Evolutionary conservation across 2,797 vertebrate genomes (phyloP).

Genomic region (Diglossa cyanea): DNA sequence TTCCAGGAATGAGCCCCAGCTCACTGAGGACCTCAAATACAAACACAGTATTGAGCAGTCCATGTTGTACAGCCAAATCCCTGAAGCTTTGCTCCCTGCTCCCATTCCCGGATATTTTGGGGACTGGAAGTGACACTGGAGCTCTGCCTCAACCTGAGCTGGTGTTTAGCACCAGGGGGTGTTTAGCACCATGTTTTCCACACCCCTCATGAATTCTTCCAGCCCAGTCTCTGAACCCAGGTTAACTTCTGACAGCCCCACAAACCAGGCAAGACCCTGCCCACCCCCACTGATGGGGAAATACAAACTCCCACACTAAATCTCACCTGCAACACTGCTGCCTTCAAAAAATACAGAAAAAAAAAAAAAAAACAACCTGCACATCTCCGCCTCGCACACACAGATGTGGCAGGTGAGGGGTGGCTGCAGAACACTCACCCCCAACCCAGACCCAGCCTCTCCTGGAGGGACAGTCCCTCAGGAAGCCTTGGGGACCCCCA

Average conservation of each 20-base stretch:
- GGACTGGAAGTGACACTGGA: not conserved
- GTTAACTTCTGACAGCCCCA: not conserved
- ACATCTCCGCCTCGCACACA: not conserved
- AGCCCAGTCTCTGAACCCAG: not conserved
- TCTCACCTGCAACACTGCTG: not conserved
- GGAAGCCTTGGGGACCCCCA: not conserved
- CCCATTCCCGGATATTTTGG: not conserved
- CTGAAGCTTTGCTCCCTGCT: rapidly evolving
- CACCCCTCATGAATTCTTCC: rapidly evolving
- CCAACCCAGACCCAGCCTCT: not conserved
- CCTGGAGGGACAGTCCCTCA: too few species aligned
- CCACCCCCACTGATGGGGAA: not conserved
- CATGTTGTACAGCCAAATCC: rapidly evolving
- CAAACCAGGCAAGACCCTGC: not conserved
- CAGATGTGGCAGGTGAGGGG: not conserved
- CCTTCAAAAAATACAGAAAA: not conserved
- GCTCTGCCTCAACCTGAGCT: not conserved
- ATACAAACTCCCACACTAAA: rapidly evolving
- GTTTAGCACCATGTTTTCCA: not conserved
- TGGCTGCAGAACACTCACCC: not conserved
- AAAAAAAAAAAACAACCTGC: not conserved
- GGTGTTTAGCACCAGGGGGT: not conserved
- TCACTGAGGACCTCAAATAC: not conserved
- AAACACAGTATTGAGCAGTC: not conserved
- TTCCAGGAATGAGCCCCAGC: not conserved